Percentiles rank a stretch among this genome's conserved stretches.
phyloP scores from a whole-genome alignment of 1,140 invertebrate species.

The Hyles vespertilio region DNA sequence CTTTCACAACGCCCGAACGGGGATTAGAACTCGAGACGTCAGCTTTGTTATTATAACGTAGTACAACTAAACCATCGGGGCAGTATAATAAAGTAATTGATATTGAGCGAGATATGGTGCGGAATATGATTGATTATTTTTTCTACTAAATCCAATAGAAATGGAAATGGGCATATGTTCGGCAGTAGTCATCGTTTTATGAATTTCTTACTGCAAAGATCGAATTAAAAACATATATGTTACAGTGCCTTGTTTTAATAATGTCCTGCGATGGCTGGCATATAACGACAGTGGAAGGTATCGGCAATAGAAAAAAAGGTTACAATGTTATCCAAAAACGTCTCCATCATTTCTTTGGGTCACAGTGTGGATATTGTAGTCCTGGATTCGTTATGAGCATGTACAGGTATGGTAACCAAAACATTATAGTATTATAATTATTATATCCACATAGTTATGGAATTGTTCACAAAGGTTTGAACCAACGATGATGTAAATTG shows the following conservation, averaged over 20 bases:
- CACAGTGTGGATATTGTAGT: constrained; percentile 88
- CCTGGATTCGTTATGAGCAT: constrained; percentile 91
- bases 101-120: too few species aligned
- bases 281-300: constrained; percentile 85
- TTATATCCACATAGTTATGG: too few species aligned
- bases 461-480: too few species aligned
- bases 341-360: constrained; percentile 82
- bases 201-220: neutral
- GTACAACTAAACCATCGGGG: too few species aligned
- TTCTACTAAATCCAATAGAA: neutral
- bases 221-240: neutral
- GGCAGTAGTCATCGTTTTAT: neutral
- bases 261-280: constrained; percentile 82
- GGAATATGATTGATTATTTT: too few species aligned
- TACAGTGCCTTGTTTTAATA: constrained; percentile 80
- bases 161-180: neutral
- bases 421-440: too few species aligned
- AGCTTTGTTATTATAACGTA: too few species aligned
- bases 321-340: constrained; percentile 83
- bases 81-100: too few species aligned
- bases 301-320: constrained; percentile 81
- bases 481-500: neutral
- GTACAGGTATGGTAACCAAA: constrained; percentile 76
- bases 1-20: too few species aligned
- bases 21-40: too few species aligned